Evolutionary conservation across 92 coral and sea anemone species (phyloP).

Genomic region (Zoanthus sociatus): DNA sequence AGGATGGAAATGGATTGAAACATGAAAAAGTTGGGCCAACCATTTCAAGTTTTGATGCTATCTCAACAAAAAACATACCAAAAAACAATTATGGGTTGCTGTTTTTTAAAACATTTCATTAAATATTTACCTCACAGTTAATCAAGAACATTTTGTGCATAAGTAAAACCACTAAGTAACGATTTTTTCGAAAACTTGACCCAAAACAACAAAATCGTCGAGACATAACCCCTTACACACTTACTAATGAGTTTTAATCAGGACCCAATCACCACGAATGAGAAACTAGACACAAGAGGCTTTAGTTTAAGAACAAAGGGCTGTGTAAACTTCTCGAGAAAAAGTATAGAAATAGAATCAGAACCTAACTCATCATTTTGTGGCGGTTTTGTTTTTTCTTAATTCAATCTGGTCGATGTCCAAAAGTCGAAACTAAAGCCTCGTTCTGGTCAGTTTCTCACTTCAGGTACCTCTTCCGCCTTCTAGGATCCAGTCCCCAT

Average conservation of each 20-base stretch:
- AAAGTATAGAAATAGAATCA: neutral
- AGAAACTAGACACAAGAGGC: conserved; percentile 38
- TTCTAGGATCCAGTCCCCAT: conserved; percentile 4
- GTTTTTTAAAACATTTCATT: no score
- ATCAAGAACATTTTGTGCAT: no score
- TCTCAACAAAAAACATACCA: no score
- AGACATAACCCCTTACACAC: no score
- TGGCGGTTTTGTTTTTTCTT: neutral
- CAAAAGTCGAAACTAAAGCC: conserved; percentile 26
- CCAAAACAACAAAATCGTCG: no score
- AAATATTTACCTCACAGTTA: no score
- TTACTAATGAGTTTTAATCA: neutral
- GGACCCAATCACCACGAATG: conserved; percentile 6
- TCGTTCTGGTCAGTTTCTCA: conserved; percentile 32
- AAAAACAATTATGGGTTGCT: no score
- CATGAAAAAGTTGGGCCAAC: no score
- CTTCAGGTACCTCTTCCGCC: neutral
- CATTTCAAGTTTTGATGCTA: no score
- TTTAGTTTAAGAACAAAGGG: conserved; percentile 5
- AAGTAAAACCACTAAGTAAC: no score
- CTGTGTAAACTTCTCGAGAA: neutral
- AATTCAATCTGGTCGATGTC: neutral
- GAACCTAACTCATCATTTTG: neutral
- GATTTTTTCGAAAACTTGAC: no score
- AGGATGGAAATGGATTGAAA: no score